Conservation (phyloP, 2,888 invertebrate genomes). For the Apamea epomidion region DNA sequence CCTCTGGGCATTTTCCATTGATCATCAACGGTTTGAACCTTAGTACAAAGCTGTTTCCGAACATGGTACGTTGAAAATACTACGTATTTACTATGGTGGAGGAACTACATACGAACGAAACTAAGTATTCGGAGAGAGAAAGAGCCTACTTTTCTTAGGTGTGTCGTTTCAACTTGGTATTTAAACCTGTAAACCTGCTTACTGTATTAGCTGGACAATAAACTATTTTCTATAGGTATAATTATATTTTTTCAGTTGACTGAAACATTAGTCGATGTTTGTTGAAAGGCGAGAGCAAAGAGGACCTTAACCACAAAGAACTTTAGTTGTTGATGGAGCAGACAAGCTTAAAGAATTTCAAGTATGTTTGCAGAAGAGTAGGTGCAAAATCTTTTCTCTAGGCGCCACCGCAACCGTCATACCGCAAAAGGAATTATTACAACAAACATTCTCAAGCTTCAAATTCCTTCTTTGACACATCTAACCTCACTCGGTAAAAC, state of each 20-base stretch:
- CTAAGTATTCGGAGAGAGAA: background rate
- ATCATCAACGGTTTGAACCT: background rate
- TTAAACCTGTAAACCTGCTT: too few relatives aligned
- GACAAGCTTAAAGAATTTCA: background rate
- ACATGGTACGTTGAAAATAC: background rate
- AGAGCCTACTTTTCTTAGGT: too few relatives aligned
- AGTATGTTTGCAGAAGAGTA: background rate
- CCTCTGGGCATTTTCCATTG: background rate
- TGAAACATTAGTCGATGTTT: background rate
- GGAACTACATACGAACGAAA: background rate
- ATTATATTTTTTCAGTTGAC: background rate
- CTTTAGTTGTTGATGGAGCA: background rate
- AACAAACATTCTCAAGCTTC: slow-evolving; percentile 31
- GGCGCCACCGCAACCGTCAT: slow-evolving; percentile 7
- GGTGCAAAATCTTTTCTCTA: background rate
- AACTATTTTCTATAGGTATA: background rate
- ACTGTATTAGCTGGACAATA: too few relatives aligned
- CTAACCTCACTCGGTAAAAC: slow-evolving; percentile 48
- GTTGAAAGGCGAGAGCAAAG: background rate
- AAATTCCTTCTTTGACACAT: slow-evolving; percentile 56
- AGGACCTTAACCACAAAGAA: background rate
- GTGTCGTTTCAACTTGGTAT: background rate
- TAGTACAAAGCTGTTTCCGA: background rate
- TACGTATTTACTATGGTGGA: background rate
- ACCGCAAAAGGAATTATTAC: slow-evolving; percentile 22